These are phyloP conservation scores for Otis tarda DNA, from an alignment of 2,113 vertebrate genomes.

Conservation along the genomic window DNA sequence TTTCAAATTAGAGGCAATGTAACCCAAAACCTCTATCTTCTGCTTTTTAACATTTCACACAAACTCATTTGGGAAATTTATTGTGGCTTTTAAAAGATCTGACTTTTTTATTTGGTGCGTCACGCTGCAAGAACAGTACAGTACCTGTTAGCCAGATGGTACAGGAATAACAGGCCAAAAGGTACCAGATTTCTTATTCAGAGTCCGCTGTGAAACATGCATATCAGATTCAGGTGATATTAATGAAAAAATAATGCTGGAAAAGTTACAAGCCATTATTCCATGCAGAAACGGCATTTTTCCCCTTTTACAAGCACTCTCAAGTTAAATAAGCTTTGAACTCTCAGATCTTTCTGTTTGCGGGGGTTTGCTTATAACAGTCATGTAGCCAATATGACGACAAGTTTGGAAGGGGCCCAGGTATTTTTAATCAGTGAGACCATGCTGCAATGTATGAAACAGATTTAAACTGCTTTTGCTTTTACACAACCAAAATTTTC, in stretches of 20 bases:
- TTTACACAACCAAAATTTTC: conserved; percentile 52
- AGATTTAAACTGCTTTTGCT: conserved; percentile 58
- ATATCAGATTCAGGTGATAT: conserved; percentile 73
- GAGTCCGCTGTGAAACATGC: conserved; percentile 66
- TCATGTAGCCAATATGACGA: conserved; percentile 68
- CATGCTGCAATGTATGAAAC: conserved; percentile 54
- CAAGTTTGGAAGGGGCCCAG: conserved; percentile 70
- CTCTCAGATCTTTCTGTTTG: conserved; percentile 67
- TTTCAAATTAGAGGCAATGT: conserved; percentile 74
- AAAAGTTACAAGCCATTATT: conserved; percentile 77
- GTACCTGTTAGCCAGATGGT: conserved; percentile 82
- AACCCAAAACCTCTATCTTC: conserved; percentile 79
- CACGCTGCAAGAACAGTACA: conserved; percentile 69
- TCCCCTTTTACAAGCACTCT: conserved; percentile 70
- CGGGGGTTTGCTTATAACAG: conserved; percentile 62
- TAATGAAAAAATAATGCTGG: conserved; percentile 73
- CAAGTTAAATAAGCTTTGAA: conserved; percentile 77
- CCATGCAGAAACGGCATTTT: conserved; percentile 71
- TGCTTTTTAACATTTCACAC: conserved; percentile 78
- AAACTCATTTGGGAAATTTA: conserved; percentile 78
- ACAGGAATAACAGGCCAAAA: conserved; percentile 66
- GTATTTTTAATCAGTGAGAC: conserved; percentile 75
- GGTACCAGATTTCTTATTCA: conserved; percentile 74
- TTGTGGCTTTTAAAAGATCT: conserved; percentile 74
- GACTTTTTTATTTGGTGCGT: conserved; percentile 77